Conservation (phyloP, 2,113 vertebrate species). For the Pseudonaja textilis region DNA sequence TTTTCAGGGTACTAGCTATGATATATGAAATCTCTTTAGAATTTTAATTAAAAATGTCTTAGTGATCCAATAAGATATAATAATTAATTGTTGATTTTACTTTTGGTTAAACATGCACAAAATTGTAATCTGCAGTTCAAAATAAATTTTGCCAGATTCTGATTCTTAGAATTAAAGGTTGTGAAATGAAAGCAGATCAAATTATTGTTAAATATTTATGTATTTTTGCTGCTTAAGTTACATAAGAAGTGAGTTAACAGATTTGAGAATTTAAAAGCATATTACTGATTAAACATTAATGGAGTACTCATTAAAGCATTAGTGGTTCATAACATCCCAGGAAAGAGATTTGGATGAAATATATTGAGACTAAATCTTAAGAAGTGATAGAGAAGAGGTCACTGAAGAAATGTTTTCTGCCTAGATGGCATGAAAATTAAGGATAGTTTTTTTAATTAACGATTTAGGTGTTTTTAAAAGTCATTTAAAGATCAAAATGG, state of each 20-base stretch:
- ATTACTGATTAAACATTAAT: slow-evolving; percentile 13
- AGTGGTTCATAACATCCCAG: background rate
- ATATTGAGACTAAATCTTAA: background rate
- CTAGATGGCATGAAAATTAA: background rate
- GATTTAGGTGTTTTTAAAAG: background rate
- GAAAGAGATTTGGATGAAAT: background rate
- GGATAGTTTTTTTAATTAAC: background rate
- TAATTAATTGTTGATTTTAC: background rate
- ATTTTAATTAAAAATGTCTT: background rate
- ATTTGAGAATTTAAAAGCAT: background rate
- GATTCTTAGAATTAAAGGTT: background rate
- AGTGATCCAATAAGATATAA: background rate
- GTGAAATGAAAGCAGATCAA: background rate
- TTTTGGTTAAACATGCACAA: background rate
- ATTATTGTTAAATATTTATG: slow-evolving; percentile 9
- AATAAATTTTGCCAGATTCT: background rate
- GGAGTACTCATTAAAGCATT: background rate
- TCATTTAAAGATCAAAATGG: background rate
- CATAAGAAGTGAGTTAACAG: background rate
- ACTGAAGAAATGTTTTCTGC: background rate
- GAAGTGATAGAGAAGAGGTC: background rate
- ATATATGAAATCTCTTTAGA: background rate
- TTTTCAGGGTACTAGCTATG: background rate
- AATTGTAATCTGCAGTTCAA: background rate
- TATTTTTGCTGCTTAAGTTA: background rate